Base-by-base conservation (phyloP, 2,797 vertebrate genomes). In the Crax fasciolata region DNA sequence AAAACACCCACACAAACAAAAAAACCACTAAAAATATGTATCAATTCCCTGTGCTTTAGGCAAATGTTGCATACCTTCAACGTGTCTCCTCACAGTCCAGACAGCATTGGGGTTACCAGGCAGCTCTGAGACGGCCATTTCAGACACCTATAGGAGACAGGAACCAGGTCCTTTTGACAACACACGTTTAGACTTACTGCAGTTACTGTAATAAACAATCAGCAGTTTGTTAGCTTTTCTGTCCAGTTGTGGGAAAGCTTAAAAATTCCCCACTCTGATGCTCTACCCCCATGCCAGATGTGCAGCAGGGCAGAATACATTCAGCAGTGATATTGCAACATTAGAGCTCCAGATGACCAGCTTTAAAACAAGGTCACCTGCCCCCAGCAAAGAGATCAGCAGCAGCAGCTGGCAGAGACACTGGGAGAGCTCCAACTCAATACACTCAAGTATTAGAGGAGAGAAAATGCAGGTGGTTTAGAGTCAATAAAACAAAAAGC, bases 81-180 rank as follows among this genome's bases (percentile, higher is more conserved):
- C 98, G 11, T 99, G 99, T 79, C 99, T 98, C 95, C 99, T 99
- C 32, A 99, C 99, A 2, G 99, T 99, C 99, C 99, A 99, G 54
- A 99, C 99, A 90, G 99, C 99, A n/a, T 99, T 99, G 67, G 99
- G 99, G 97, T 99, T 99, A 99, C 99, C 99, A 3, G 99, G 99
- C 95, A 99, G 98, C 97, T 99, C 99, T 1, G 99, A 99, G 88
- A 99, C 99, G 0, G 99, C 99, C 99, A 99, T 99, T 98, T 99
- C 99, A 3, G 99, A 99, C 8, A 99, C 99, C 99, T 99, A 95
- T 8, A 94, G 85, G 44, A 92, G n/a, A 96, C 61, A 96, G 93
- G 70, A 96, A 87, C n/a, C 93, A 77, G 15, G 24, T 6, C 88
- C 74, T 96, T 93, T 52, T 41, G 52, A n/a, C 77, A 87, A 82